Conservation (phyloP, 2,888 invertebrate genomes). For the Sturmia bella region DNA sequence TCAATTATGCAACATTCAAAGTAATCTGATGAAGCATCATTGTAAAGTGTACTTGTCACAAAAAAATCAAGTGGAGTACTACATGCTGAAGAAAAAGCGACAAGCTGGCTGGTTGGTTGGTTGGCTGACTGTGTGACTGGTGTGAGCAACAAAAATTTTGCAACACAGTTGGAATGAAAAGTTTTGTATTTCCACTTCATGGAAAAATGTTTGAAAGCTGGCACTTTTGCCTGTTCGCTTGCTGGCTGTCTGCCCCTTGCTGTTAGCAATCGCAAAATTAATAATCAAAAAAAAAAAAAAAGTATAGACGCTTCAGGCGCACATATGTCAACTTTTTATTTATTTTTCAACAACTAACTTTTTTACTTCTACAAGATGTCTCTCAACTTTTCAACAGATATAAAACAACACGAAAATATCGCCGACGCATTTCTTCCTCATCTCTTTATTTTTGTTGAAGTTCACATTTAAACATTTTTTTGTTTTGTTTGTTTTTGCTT, state of each 20-base stretch:
- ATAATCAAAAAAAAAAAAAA: constrained; percentile 72
- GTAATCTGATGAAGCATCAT: constrained; percentile 72
- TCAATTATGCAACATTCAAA: constrained; percentile 77
- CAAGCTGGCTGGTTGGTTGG: constrained; percentile 28
- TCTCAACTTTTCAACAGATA: constrained; percentile 45
- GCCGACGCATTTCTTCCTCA: constrained; percentile 47
- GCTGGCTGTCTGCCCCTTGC: constrained; percentile 74
- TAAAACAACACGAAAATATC: constrained; percentile 61
- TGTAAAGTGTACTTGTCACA: constrained; percentile 72
- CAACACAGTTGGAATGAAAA: constrained; percentile 64
- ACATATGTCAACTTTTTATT: constrained; percentile 81
- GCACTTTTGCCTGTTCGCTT: neutral
- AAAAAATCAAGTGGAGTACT: constrained; percentile 71
- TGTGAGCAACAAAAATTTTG: no score
- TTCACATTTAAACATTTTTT: constrained; percentile 29
- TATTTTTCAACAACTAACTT: constrained; percentile 71
- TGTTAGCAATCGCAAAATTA: constrained; percentile 74
- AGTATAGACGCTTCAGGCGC: constrained; percentile 78
- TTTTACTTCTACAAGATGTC: constrained; percentile 60
- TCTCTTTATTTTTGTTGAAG: neutral
- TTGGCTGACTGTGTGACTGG: no score
- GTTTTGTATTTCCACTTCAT: constrained; percentile 71
- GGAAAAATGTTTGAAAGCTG: constrained; percentile 23
- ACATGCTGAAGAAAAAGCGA: constrained; percentile 27
- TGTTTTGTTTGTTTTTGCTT: constrained; percentile 25